These are phyloP conservation scores for Micrastur ruficollis DNA, from an alignment of 2,797 vertebrate genomes.

Conservation along the genomic window DNA sequence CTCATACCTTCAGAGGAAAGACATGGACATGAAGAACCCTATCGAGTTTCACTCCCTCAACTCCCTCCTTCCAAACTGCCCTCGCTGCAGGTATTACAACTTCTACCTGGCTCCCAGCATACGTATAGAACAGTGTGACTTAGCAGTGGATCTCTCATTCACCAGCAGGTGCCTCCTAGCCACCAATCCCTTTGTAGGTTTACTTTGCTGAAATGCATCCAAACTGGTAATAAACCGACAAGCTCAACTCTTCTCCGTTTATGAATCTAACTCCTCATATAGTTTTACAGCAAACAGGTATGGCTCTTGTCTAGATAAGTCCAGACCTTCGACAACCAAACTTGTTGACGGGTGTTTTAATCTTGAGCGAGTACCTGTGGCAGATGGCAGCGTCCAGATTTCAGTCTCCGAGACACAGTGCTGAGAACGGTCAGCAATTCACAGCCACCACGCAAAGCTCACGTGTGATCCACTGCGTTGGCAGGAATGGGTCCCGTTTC, in stretches of 20 bases:
- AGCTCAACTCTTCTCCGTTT: neutral
- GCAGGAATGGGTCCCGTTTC: neutral
- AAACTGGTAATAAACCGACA: neutral
- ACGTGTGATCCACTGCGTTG: rapidly evolving
- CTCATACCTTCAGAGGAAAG: neutral
- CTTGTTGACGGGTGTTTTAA: neutral
- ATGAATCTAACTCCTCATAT: neutral
- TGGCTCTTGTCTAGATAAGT: neutral
- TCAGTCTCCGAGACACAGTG: neutral
- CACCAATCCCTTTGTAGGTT: neutral
- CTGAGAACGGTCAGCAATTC: neutral
- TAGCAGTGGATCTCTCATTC: neutral
- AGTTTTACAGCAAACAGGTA: neutral
- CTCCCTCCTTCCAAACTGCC: neutral
- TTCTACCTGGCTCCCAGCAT: neutral
- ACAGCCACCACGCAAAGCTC: neutral
- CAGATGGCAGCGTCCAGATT: neutral
- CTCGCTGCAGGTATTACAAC: neutral
- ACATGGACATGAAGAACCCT: neutral
- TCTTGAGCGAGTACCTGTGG: rapidly evolving
- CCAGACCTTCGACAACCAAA: neutral
- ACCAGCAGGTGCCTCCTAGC: neutral
- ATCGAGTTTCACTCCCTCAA: neutral
- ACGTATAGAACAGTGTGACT: rapidly evolving
- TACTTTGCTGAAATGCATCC: neutral